phyloP scores from a whole-genome alignment of 2,888 invertebrate genomes.

The Tenthredo distinguenda region DNA sequence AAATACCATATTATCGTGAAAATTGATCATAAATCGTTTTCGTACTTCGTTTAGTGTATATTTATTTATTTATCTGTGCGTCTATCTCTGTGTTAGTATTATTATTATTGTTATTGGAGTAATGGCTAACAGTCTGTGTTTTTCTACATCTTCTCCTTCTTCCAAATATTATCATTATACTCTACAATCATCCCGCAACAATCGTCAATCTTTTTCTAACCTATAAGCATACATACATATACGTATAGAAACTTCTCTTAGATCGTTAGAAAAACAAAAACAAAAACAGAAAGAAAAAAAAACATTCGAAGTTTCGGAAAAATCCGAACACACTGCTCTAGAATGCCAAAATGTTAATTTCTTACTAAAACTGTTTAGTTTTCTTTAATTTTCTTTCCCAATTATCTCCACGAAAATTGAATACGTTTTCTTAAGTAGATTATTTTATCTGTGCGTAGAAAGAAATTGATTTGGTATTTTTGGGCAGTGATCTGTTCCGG shows the following conservation, averaged over 20 bases:
- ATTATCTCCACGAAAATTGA: no score
- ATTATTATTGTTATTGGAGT: background rate
- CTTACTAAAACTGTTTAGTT: background rate
- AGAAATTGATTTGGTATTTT: slow-evolving; percentile 48
- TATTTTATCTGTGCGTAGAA: background rate
- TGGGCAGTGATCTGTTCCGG: slow-evolving; percentile 55
- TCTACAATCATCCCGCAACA: no score
- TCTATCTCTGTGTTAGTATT: background rate
- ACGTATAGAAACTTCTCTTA: background rate
- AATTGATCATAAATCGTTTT: background rate
- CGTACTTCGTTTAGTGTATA: background rate
- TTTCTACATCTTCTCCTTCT: background rate
- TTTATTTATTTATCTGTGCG: background rate
- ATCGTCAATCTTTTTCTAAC: no score
- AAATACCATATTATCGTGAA: background rate
- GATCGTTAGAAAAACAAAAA: background rate
- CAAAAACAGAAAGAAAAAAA: background rate
- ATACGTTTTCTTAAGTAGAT: no score
- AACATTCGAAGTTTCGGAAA: no score
- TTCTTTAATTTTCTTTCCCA: no score
- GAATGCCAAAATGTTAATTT: slow-evolving; percentile 28
- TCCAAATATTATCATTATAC: background rate
- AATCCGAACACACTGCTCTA: slow-evolving; percentile 22
- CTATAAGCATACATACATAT: background rate
- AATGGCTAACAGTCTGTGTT: background rate